Percentiles rank a stretch among this genome's conserved stretches.
Evolutionary conservation across 2,113 vertebrate species (phyloP).

Genomic region (Saccopteryx bilineata): DNA sequence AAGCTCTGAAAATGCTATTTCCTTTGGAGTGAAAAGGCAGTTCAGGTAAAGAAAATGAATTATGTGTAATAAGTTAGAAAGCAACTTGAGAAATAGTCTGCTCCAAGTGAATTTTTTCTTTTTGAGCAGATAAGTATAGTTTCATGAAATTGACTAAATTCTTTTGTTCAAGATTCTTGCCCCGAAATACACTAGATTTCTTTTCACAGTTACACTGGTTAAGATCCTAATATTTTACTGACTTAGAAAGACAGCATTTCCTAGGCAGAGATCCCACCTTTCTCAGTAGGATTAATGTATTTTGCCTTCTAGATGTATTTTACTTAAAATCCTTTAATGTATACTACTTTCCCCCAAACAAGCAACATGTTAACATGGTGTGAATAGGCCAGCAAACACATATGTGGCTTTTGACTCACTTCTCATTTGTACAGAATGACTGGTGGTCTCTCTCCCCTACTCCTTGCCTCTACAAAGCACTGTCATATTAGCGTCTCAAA

Average conservation of each 20-base stretch:
- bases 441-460: neutral
- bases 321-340: neutral
- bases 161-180: neutral
- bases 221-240: neutral
- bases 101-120: neutral
- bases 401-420: neutral
- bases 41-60: slow-evolving; percentile 49
- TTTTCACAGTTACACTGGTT: neutral
- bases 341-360: neutral
- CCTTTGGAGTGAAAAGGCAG: neutral
- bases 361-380: neutral
- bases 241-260: neutral
- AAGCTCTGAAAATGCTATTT: slow-evolving; percentile 11
- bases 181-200: neutral
- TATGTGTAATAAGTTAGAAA: slow-evolving; percentile 24
- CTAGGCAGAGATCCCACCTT: neutral
- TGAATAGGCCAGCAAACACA: neutral
- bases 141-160: neutral
- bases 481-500: neutral
- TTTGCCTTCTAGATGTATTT: neutral
- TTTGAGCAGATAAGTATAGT: neutral
- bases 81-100: slow-evolving; percentile 45
- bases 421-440: neutral
- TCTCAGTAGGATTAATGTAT: neutral
- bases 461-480: neutral